Evolutionary conservation across 2,888 invertebrate genomes (phyloP), one percentile per base, ranked within the genome.

Genomic region (Drosophila suboccidentalis): DNA sequence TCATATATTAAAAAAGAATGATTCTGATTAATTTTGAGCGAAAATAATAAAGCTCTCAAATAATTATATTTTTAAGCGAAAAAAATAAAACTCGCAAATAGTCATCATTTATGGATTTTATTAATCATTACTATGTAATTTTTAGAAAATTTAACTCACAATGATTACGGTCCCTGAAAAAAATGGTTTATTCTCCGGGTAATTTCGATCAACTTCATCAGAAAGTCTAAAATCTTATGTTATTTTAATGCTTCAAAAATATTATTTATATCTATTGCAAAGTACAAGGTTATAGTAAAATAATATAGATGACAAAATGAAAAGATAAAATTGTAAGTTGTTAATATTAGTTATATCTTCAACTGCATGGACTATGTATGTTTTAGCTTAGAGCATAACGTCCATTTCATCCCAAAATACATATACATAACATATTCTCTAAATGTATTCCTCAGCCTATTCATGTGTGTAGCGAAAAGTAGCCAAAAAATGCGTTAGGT

Each of bases 391-490:
- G 19, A 38, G 22, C 5, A 15, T 36, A 17, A 26, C 2, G 34
- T 60, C 54, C 60, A 60, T 26, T 22, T 34, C 53, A 26, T 36
- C 19, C n/a, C n/a, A 4, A 47, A 51, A 26, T 22, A 51, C 39
- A 51, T 17, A 3, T 19, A 19, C 11, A 19, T 13, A 58, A 38
- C 44, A 44, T 22, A 32, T 38, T 50, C 22, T 39, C 34, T 41
- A 26, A 51, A 17, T 65, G 46, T 39, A 10, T 55, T 6, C 47
- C 41, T 26, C 10, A 41, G 41, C 15, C 10, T 51, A 15, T 50
- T 46, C 32, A 62, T 69, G 58, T 71, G 71, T 62, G 69, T 50
- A 50, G 43, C 53, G 53, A 51, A 22, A 43, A 29, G 62, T 39
- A 54, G 39, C 34, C 10, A 9, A 22, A 59, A 34, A 26, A 43